A percentile compares a stretch with the other conserved stretches of the same genome.
Evolutionary conservation across 2,888 invertebrate species (phyloP).

Genomic region (Drosophila parthenogenetica): DNA sequence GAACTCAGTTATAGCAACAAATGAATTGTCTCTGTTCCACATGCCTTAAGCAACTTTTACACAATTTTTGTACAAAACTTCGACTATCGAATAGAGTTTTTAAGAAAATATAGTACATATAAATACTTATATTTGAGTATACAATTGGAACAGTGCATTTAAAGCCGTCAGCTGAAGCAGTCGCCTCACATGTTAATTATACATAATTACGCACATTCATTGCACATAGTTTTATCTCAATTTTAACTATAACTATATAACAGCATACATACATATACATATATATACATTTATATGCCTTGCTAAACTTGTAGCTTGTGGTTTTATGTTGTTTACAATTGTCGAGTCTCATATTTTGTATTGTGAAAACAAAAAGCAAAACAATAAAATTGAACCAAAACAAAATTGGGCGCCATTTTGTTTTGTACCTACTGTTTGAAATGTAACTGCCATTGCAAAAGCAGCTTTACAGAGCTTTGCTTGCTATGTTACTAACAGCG

Average conservation of each 20-base stretch:
- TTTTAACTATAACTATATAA: constrained; percentile 25
- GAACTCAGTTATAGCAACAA: constrained; percentile 47
- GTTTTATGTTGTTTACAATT: constrained; percentile 41
- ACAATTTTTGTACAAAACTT: constrained; percentile 67
- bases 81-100: constrained; percentile 54
- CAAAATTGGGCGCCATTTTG: constrained; percentile 29
- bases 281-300: constrained; percentile 11
- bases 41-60: constrained; percentile 56
- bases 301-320: constrained; percentile 36
- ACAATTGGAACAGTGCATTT: constrained; percentile 62
- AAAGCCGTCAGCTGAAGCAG: constrained; percentile 41
- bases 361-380: constrained; percentile 39
- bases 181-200: constrained; percentile 68
- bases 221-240: constrained; percentile 62
- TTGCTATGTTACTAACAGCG: constrained; percentile 61
- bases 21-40: constrained; percentile 66
- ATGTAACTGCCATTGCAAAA: constrained; percentile 12
- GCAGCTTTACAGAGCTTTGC: constrained; percentile 34
- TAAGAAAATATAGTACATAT: constrained; percentile 25
- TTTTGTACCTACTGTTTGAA: constrained; percentile 26
- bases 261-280: not conserved
- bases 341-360: constrained; percentile 60
- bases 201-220: constrained; percentile 63
- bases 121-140: constrained; percentile 29
- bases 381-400: constrained; percentile 49